These are phyloP conservation scores for Parotia lawesii DNA, from an alignment of 2,113 vertebrate species.

Conservation along the genomic window DNA sequence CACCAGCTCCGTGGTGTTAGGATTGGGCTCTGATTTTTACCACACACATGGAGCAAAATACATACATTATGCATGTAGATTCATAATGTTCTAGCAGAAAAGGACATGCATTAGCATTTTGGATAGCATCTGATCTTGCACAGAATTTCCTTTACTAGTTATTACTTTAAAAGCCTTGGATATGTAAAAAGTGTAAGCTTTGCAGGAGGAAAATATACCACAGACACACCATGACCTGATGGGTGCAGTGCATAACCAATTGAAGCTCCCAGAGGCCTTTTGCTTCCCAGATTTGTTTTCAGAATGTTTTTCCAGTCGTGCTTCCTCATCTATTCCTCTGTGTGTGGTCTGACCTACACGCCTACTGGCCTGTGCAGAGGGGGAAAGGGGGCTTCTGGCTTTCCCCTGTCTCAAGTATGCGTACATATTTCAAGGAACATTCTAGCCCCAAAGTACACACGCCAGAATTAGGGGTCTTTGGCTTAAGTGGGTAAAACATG, in stretches of 20 bases:
- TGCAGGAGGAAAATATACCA: background rate
- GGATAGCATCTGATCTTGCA: background rate
- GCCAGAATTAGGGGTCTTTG: background rate
- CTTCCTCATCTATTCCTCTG: background rate
- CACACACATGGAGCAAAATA: background rate
- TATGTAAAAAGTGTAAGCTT: background rate
- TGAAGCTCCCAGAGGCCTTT: background rate
- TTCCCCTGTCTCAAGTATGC: background rate
- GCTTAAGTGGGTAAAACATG: background rate
- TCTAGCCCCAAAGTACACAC: background rate
- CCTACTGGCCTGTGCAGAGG: background rate
- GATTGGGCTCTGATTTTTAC: background rate
- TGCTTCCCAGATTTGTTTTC: background rate
- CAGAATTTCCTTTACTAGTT: background rate
- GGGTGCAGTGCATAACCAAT: accelerated
- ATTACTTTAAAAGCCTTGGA: background rate
- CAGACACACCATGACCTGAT: background rate
- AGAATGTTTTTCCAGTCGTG: background rate
- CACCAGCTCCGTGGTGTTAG: background rate
- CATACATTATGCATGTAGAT: background rate
- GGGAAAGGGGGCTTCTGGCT: background rate
- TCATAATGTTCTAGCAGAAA: background rate
- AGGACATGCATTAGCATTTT: background rate
- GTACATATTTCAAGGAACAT: background rate
- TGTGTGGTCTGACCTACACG: background rate